Conservation (phyloP, 1,140 invertebrate species). For the Heliconius hermathena region DNA sequence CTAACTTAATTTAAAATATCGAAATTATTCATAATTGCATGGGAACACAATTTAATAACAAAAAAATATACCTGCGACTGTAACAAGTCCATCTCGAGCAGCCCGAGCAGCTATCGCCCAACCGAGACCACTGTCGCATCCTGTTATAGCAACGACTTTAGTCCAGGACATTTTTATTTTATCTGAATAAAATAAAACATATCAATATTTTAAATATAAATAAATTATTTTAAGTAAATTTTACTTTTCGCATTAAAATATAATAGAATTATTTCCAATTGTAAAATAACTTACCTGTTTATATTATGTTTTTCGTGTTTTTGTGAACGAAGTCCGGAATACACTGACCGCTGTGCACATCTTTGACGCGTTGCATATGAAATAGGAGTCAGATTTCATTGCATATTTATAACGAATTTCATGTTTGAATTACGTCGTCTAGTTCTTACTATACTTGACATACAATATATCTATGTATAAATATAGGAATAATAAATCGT, state of each 20-base stretch:
- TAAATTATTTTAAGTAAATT: not conserved
- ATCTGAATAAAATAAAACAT: conserved; percentile 17
- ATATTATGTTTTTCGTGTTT: conserved; percentile 17
- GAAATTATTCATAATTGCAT: not conserved
- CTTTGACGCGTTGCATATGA: conserved; percentile 57
- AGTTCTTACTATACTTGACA: conserved; percentile 25
- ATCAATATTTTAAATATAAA: not conserved
- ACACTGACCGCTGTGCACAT: conserved; percentile 52
- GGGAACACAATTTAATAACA: not conserved
- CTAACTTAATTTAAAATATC: not conserved
- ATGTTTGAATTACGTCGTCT: conserved; percentile 58
- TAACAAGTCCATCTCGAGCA: conserved; percentile 83
- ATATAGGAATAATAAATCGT: not conserved
- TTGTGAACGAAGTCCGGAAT: conserved; percentile 29
- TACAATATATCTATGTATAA: not conserved
- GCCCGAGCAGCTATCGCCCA: conserved; percentile 86
- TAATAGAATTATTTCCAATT: not conserved
- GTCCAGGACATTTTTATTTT: conserved; percentile 44
- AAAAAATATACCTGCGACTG: conserved; percentile 81
- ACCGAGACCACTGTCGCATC: conserved; percentile 93
- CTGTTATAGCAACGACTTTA: conserved; percentile 86
- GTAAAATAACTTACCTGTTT: not conserved
- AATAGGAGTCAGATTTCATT: conserved; percentile 68
- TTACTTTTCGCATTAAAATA: not conserved
- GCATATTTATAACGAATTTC: conserved; percentile 76